Evolutionary conservation across 64 coral and sea anemone species (phyloP).

Genomic region (Stichodactyla mertensii): DNA sequence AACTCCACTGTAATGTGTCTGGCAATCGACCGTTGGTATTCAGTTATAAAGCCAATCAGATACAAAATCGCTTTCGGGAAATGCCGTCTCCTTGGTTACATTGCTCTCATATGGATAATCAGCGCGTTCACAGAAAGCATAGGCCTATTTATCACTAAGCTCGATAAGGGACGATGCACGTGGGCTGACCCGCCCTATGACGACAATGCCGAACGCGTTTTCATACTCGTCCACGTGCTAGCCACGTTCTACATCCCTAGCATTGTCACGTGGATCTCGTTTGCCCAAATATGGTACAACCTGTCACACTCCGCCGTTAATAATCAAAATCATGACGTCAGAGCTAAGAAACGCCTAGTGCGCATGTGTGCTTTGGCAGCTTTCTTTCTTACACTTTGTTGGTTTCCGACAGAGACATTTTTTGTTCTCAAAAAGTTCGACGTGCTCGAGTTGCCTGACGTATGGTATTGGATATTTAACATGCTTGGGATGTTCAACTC

Average conservation of each 20-base stretch:
- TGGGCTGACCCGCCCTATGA: not conserved
- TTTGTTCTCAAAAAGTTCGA: slow-evolving; percentile 32
- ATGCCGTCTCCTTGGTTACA: slow-evolving; percentile 17
- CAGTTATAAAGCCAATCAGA: slow-evolving; percentile 58
- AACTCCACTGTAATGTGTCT: slow-evolving; percentile 46
- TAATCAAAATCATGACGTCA: slow-evolving; percentile 1
- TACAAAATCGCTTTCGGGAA: slow-evolving; percentile 28
- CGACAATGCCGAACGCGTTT: not conserved
- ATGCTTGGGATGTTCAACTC: slow-evolving; percentile 38
- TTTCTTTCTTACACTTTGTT: slow-evolving; percentile 39
- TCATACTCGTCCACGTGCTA: slow-evolving; percentile 25
- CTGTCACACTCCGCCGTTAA: not conserved
- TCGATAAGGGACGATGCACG: not conserved
- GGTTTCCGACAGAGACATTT: slow-evolving; percentile 50
- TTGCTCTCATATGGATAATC: slow-evolving; percentile 30
- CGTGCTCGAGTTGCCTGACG: not conserved
- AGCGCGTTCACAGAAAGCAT: not conserved
- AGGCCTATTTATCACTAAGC: not conserved
- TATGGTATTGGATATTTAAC: not conserved
- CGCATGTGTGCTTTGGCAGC: slow-evolving; percentile 56
- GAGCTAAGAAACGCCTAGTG: slow-evolving; percentile 28
- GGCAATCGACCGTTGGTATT: slow-evolving; percentile 74
- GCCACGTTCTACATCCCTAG: slow-evolving; percentile 49
- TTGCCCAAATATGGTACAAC: slow-evolving; percentile 44
- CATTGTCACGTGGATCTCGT: slow-evolving; percentile 28